A percentile compares a stretch with the other conserved stretches of the same genome.
These are phyloP conservation scores for Anguilla marmorata DNA, from an alignment of 2,797 vertebrate species.

Conservation along the genomic window DNA sequence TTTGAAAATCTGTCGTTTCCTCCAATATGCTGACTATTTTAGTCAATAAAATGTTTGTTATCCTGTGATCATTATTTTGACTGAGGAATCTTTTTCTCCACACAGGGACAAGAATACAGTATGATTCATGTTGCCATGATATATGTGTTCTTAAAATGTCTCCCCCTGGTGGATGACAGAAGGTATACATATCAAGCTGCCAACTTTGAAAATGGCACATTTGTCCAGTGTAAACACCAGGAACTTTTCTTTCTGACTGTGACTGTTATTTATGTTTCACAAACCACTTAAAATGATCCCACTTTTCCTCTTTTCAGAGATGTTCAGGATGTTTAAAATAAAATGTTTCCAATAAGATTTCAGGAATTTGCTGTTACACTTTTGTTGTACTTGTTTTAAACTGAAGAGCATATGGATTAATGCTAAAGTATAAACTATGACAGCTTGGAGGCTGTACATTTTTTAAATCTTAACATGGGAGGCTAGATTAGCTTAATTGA, in stretches of 20 bases:
- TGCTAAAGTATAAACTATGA: neutral
- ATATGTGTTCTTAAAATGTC: constrained; percentile 22
- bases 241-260: too few relatives aligned
- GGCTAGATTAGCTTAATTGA: neutral
- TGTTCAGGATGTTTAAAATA: too few relatives aligned
- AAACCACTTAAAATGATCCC: too few relatives aligned
- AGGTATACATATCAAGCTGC: constrained; percentile 13
- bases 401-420: neutral
- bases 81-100: neutral
- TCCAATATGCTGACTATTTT: neutral
- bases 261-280: too few relatives aligned
- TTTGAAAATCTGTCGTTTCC: neutral
- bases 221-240: neutral
- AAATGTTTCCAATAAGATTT: too few relatives aligned
- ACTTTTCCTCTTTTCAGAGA: too few relatives aligned
- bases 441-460: neutral
- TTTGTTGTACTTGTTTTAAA: neutral
- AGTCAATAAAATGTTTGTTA: neutral
- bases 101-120: neutral
- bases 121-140: neutral
- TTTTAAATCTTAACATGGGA: constrained; percentile 4
- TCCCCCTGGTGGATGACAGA: constrained; percentile 29
- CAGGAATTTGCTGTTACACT: too few relatives aligned
- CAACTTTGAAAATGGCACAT: neutral
- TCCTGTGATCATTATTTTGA: neutral